Percentiles rank a stretch among this genome's conserved stretches.
These are phyloP conservation scores for Epinephelus awoara DNA, from an alignment of 2,797 vertebrate genomes.

Conservation along the genomic window DNA sequence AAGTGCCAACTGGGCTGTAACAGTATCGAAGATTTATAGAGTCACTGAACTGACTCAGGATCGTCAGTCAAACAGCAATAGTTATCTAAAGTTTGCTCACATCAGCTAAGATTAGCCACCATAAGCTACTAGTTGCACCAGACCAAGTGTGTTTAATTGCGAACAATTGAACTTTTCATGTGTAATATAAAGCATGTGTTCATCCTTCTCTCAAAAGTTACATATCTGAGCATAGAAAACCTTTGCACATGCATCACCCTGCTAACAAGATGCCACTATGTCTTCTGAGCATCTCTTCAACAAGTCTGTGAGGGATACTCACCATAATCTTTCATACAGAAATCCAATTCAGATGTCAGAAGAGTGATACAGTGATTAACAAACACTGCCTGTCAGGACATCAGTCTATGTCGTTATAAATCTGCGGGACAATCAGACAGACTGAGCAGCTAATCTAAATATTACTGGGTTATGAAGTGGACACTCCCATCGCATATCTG, in stretches of 20 bases:
- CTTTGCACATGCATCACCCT: not conserved
- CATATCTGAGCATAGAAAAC: not conserved
- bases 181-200: not conserved
- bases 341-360: slow-evolving; percentile 17
- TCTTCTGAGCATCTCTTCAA: too few species aligned
- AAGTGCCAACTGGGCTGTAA: not conserved
- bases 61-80: not conserved
- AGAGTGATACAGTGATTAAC: not conserved
- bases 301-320: not conserved
- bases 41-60: not conserved
- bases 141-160: not conserved
- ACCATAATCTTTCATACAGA: slow-evolving; percentile 11
- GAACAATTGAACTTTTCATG: not conserved
- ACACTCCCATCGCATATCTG: slow-evolving; percentile 54
- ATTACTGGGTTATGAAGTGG: slow-evolving; percentile 56
- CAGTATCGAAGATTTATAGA: not conserved
- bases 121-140: not conserved
- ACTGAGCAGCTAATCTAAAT: slow-evolving; percentile 53
- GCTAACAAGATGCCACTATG: too few species aligned
- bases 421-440: slow-evolving; percentile 37
- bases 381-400: not conserved
- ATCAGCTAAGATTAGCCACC: not conserved
- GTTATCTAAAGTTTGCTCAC: not conserved
- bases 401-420: slow-evolving; percentile 11
- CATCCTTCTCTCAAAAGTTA: not conserved